Evolutionary conservation across 2,888 invertebrate genomes (phyloP), one percentile per base, ranked within the genome.

Genomic region (Apodemia hepburni): DNA sequence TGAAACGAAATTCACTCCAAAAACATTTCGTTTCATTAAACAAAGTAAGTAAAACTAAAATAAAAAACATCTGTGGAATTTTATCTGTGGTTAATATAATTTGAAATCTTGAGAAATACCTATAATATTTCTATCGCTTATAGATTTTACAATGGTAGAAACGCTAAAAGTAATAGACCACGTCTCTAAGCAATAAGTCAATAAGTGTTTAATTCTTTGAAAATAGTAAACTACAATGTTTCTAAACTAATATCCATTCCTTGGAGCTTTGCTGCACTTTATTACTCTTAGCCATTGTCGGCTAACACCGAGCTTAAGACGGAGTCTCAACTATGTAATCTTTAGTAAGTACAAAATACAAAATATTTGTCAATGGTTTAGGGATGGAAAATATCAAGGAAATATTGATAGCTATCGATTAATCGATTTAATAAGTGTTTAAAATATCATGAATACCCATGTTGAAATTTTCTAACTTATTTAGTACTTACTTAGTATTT

Each of bases 291-390:
- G 29, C 54, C 54, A 57, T 57, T 57, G 54, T 57, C 54, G 27
- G 54, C 51, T 57, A 57, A 29, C 54, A 29, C 54, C 29, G 27
- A 17, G 45, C 45, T 47, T 47, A 47, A 47, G 45, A 17, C 45
- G 54, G 54, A 15, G 27, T 29, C 27, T 57, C 29, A 57, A 57
- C 54, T 57, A 57, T 57, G 54, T 57, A 57, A n/a, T 27, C 54
- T 29, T 27, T 57, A 57, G 27, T 57, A 15, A 8, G 22, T 29
- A 57, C 54, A 29, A 57, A 57, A 15, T 57, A 57, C 54, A 29
- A 57, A 57, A 57, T 57, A n/a, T 57, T 57, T 27, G 54, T 57
- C 54, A 57, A 51, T 57, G 27, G 15, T 15, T 57, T 57, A 57
- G 54, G 8, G 54, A 29, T 22, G 27, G 27, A 4, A 1, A 54